Conservation (phyloP, 2,797 vertebrate genomes). For the Rhabdophis nuchalis region DNA sequence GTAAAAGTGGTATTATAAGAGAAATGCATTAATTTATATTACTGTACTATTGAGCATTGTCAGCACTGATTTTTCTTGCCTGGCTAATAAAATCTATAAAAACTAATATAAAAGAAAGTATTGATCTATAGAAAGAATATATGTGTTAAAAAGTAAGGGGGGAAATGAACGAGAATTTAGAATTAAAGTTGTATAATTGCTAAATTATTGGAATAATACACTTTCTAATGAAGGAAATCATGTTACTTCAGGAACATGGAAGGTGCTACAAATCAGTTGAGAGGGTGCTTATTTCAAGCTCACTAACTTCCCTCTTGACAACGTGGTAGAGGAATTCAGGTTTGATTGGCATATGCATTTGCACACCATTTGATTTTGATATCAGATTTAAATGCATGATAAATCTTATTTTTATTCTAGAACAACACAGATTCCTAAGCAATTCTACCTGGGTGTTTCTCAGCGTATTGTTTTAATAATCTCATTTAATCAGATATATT, state of each 20-base stretch:
- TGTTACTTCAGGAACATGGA: background rate
- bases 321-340: background rate
- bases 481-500: background rate
- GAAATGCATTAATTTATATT: slow-evolving; percentile 7
- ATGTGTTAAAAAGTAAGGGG: background rate
- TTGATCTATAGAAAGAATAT: background rate
- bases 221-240: background rate
- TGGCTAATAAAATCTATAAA: background rate
- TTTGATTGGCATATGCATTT: background rate
- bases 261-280: background rate
- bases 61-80: background rate
- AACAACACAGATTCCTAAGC: background rate
- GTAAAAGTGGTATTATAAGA: background rate
- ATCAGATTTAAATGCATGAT: background rate
- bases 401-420: background rate
- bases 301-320: background rate
- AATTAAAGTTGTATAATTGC: background rate
- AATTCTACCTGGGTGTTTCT: background rate
- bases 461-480: background rate
- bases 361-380: background rate
- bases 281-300: background rate
- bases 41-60: fast-evolving
- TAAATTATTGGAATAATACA: background rate
- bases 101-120: background rate
- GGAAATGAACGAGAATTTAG: background rate